Conservation (phyloP, 2,113 vertebrate genomes). For the Hippocampus mohnikei region DNA sequence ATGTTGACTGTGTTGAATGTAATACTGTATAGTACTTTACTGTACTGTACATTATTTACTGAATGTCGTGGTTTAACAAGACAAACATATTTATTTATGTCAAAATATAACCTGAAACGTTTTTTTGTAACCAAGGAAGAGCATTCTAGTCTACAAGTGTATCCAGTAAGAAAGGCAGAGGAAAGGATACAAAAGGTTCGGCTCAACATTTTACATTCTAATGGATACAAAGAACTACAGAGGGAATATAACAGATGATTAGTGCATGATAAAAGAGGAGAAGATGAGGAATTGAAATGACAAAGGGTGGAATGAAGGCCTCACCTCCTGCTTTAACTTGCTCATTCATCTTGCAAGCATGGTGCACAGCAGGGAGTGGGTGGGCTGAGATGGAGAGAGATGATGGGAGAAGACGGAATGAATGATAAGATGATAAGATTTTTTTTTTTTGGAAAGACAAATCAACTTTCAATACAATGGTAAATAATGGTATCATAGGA, state of each 20-base stretch:
- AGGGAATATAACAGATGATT: background rate
- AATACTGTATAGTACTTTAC: background rate
- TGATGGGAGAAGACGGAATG: background rate
- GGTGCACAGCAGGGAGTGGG: background rate
- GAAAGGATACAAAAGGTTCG: background rate
- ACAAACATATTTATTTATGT: background rate
- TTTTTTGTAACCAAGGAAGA: background rate
- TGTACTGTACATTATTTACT: background rate
- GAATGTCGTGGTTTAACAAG: no score
- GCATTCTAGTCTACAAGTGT: background rate
- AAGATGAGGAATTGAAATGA: background rate
- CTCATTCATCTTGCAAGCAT: slow-evolving; percentile 4
- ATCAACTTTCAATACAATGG: background rate
- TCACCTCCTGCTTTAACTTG: background rate
- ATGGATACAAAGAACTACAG: no score
- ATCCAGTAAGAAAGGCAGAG: background rate
- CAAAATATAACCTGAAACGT: background rate
- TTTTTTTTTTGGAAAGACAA: background rate
- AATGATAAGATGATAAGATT: background rate
- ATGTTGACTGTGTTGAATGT: background rate
- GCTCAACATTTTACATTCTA: background rate
- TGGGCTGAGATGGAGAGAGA: background rate
- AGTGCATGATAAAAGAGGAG: background rate
- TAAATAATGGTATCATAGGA: background rate
- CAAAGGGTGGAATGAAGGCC: background rate